Evolutionary conservation across 2,797 vertebrate species (phyloP), one percentile per base, ranked within the genome.

Genomic region (Kryptolebias ocellatus): DNA sequence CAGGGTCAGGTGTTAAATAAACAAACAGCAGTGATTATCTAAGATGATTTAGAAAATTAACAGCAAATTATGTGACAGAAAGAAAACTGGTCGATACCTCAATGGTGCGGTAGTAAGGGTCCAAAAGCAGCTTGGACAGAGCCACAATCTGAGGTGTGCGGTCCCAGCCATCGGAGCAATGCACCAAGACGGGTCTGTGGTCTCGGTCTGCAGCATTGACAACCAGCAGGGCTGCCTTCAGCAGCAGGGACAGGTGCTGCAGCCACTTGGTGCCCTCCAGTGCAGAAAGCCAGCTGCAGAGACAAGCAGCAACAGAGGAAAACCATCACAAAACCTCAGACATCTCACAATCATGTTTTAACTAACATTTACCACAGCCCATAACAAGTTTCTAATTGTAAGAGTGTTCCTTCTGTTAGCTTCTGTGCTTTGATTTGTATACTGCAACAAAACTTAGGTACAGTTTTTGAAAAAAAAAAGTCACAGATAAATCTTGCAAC

Each of bases 131-230:
- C 70, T 99, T 99, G 72, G 98, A 95, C 83, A 99, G 74, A 0
- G 98, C 98, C 73, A 95, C 96, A 0, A 99, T 99, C 92, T 99
- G 98, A 12, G 98, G 98, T 0, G 98, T 99, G 54, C 98, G 96
- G 88, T 99, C 98, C 98, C 98, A 99, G 84, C 98, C 98, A 0
- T 99, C 98, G 0, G 98, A 99, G 78, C 98, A 99, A 90, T 99
- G 98, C 24, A 96, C 97, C 80, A 99, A 78, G 54, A 98, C 98
- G 0, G 98, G 97, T 2, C 96, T 88, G 80, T 95, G 96, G 85
- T 99, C 98, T 3, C 96, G 83, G 85, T 98, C 94, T 86, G 98
- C 96, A 0, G 97, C 94, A 0, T 98, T 97, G 46, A 98, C 95
- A 14, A 98, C 98, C 0, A 99, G 90, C 18, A 97, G 92, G 0